Evolutionary conservation across 2,797 vertebrate species (phyloP), one percentile per base, ranked within the genome.

Genomic region (Chaetodon trifasciatus): DNA sequence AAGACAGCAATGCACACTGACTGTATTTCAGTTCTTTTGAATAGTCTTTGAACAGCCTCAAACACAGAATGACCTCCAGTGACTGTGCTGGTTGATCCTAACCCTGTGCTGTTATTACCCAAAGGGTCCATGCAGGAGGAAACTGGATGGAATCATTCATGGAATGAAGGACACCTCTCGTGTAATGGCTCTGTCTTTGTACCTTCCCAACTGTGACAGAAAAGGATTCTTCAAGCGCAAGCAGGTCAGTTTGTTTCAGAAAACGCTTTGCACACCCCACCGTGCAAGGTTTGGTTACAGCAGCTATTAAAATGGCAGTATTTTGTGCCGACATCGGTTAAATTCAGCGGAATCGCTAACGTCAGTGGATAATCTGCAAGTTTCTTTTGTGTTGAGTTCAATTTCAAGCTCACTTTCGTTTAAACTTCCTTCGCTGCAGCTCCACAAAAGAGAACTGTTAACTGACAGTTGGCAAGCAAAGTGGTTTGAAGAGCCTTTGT

Each of bases 211-310:
- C 95, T 99, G 98, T 0, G 98, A 99, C 95, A 96, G 96, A 78
- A 98, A 97, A 89, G 98, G 98, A 44, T 99, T 99, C 95, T 99
- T 98, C 95, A 99, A 99, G 91, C 97, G 98, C 90, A 99, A 99
- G 92, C 98, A 99, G 96, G 98, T 99, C 78, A 15, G 84, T 56
- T 24, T 10, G 7, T 10, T 32, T 78, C 23, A 47, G 52, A 67
- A 32, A 23, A 17, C 9, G 19, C 16, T 17, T 47, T 52, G 3
- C 3, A 12, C 11, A 49, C 15, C 47, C 9, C 15, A 44, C 4
- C 28, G 28, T 40, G 49, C 3, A 47, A 37, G 24, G 24, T 42
- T 32, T 8, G 7, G 23, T 53, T 47, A 60, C 23, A n/a, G 4
- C 2, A 39, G 12, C 32, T 32, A 49, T 39, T 56, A 24, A 55